Conservation (phyloP, 1,140 invertebrate genomes). For the Dolichoris vasculosae region DNA sequence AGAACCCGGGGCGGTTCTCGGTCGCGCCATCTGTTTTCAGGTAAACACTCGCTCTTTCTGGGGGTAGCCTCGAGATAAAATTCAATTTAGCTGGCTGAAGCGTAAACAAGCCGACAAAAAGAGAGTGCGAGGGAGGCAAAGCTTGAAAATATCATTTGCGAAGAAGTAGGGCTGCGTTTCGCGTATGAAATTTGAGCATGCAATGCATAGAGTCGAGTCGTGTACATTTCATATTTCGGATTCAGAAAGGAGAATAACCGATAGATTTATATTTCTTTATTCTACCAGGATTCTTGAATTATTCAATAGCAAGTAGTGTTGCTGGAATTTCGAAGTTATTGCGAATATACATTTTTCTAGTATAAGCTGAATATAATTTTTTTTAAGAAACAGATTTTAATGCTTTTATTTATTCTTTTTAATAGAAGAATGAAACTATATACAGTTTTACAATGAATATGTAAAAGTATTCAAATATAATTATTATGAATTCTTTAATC, state of each 20-base stretch:
- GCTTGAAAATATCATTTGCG: neutral
- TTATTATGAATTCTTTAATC: no score
- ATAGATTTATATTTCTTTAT: slow-evolving; percentile 39
- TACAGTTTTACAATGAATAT: no score
- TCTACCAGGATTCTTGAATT: slow-evolving; percentile 42
- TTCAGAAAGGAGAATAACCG: neutral
- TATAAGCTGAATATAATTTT: no score
- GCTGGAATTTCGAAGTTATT: neutral
- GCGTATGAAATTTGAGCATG: slow-evolving; percentile 23
- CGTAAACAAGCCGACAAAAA: slow-evolving; percentile 68
- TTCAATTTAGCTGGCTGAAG: slow-evolving; percentile 70
- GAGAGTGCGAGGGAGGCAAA: slow-evolving; percentile 55
- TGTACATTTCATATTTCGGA: slow-evolving; percentile 40
- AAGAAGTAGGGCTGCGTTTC: neutral
- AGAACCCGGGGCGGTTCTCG: slow-evolving; percentile 56
- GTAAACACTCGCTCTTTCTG: slow-evolving; percentile 61
- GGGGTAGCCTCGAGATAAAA: slow-evolving; percentile 67
- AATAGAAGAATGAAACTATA: no score
- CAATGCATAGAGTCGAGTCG: neutral
- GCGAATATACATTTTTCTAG: slow-evolving; percentile 6
- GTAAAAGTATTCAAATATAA: no score
- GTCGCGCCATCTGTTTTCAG: slow-evolving; percentile 68
- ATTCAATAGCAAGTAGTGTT: slow-evolving; percentile 8
- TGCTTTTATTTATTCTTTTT: neutral
- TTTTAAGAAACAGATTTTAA: neutral